Evolutionary conservation across 1,140 invertebrate species (phyloP).

Genomic region (Aphelinus certus): DNA sequence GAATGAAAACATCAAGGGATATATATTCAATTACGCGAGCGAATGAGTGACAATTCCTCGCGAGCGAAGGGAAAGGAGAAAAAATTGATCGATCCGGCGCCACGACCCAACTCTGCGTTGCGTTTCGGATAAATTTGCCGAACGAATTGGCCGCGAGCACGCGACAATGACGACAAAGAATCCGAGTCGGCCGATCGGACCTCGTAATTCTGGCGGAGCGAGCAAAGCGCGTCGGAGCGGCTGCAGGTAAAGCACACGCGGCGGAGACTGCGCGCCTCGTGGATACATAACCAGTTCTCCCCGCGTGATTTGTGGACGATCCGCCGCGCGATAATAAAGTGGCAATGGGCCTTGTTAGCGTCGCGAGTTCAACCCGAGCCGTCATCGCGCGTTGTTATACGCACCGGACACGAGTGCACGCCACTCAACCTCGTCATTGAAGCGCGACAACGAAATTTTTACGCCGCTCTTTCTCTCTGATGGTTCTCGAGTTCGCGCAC

Average conservation of each 20-base stretch:
- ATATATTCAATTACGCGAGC: too few species aligned
- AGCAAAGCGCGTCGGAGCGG: background rate
- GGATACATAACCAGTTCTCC: constrained; percentile 51
- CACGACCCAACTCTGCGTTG: too few species aligned
- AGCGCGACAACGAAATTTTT: too few species aligned
- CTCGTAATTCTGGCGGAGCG: constrained; percentile 10
- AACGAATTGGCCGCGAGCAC: background rate
- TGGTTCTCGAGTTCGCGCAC: too few species aligned
- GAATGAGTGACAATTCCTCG: too few species aligned
- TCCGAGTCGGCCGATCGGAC: constrained; percentile 1
- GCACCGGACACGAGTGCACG: constrained; percentile 44
- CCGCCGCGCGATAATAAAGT: constrained; percentile 53
- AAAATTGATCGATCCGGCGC: too few species aligned
- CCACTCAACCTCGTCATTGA: background rate
- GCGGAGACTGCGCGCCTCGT: constrained; percentile 8
- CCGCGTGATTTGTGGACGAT: constrained; percentile 51
- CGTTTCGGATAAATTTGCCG: too few species aligned
- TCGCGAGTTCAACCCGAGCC: constrained; percentile 40
- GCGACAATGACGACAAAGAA: background rate
- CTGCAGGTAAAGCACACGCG: constrained; percentile 2
- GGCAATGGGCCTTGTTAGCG: constrained; percentile 56
- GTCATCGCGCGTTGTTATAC: constrained; percentile 32
- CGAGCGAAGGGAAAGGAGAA: too few species aligned
- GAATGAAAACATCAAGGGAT: too few species aligned
- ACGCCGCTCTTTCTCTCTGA: too few species aligned